phyloP scores from a whole-genome alignment of 2,888 invertebrate species.

The Silvanus unidentatus region DNA sequence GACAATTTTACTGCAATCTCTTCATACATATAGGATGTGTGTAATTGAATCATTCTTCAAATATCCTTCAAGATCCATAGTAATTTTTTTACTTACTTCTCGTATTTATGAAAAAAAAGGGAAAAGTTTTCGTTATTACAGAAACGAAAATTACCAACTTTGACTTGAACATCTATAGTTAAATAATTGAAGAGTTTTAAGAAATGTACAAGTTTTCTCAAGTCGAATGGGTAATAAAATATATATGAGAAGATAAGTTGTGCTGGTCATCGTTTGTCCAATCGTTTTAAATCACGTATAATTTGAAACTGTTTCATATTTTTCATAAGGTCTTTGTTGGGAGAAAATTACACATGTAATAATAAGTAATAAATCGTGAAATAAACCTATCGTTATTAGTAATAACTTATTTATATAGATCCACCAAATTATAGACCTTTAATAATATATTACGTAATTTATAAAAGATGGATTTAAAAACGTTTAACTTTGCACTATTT shows the following conservation, averaged over 20 bases:
- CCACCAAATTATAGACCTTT: conserved; percentile 33
- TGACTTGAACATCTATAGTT: too few relatives aligned
- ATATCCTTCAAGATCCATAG: too few relatives aligned
- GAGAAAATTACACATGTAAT: conserved; percentile 25
- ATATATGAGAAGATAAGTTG: too few relatives aligned
- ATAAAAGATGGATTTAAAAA: conserved; percentile 5
- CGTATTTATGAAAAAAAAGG: too few relatives aligned
- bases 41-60: too few relatives aligned
- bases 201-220: conserved; percentile 11
- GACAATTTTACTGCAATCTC: conserved; percentile 12
- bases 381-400: conserved; percentile 33
- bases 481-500: neutral
- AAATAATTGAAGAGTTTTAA: conserved; percentile 22
- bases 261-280: conserved; percentile 2
- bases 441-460: conserved; percentile 30
- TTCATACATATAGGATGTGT: neutral
- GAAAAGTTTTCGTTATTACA: too few relatives aligned
- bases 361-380: conserved; percentile 33
- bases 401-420: conserved; percentile 35
- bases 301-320: conserved; percentile 11
- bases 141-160: too few relatives aligned
- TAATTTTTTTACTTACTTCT: too few relatives aligned
- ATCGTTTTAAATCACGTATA: conserved; percentile 10
- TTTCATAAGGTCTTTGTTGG: conserved; percentile 8
- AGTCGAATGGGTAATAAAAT: too few relatives aligned